Conservation (phyloP, 2,797 vertebrate genomes). For the Neosilurus hyrtlii region DNA sequence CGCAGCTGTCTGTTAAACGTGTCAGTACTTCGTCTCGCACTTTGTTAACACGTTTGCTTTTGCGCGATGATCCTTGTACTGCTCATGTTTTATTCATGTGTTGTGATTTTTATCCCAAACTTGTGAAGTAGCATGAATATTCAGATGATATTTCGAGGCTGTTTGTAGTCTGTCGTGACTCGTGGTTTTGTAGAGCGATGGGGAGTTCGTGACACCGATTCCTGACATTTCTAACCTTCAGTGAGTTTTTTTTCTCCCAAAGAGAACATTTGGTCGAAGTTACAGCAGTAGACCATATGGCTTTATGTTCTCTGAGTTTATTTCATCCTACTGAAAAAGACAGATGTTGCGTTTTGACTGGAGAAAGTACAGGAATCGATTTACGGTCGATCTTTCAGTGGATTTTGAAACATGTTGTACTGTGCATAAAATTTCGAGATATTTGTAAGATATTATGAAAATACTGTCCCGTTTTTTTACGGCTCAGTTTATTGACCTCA, state of each 20-base stretch:
- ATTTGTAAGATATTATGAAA: not conserved
- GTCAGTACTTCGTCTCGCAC: not conserved
- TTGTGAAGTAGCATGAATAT: conserved; percentile 10
- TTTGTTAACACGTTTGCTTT: conserved; percentile 3
- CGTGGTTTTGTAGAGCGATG: not conserved
- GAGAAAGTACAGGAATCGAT: not conserved
- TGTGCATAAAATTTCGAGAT: not conserved
- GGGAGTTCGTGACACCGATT: not conserved
- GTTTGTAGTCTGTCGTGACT: not conserved
- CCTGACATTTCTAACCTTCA: not conserved
- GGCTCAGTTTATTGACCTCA: conserved; percentile 5
- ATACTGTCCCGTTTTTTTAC: conserved; percentile 8
- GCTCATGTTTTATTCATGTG: conserved; percentile 6
- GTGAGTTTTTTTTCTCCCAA: conserved; percentile 17
- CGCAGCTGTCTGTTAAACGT: not conserved
- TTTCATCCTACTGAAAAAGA: conserved; percentile 26
- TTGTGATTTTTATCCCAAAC: conserved; percentile 56
- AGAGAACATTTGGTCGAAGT: not conserved
- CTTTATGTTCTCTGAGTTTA: conserved; percentile 21
- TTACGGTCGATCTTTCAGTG: not conserved
- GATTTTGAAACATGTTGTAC: not conserved
- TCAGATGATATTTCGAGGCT: not conserved
- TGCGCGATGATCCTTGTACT: not conserved
- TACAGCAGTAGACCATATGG: not conserved
- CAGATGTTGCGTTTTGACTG: conserved; percentile 26